Evolutionary conservation across 2,888 invertebrate species (phyloP).

Genomic region (Drosophila mimetica): DNA sequence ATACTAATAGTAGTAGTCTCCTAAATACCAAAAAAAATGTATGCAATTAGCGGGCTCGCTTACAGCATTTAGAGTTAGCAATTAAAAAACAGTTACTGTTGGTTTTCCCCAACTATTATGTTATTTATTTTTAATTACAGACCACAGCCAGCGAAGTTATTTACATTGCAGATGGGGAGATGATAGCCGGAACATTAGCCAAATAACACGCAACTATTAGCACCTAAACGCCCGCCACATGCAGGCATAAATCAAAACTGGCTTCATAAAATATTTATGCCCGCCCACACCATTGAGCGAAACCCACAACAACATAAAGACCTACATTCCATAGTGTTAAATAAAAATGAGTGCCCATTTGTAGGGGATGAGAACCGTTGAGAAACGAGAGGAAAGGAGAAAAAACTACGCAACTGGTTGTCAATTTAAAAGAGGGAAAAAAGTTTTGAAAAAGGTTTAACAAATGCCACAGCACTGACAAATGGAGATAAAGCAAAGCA

Average conservation of each 20-base stretch:
- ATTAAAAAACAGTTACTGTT: background rate
- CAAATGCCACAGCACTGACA: conserved; percentile 52
- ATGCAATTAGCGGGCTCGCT: too few species aligned
- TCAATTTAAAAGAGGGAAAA: conserved; percentile 50
- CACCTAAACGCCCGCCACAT: conserved; percentile 60
- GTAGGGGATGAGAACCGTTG: conserved; percentile 51
- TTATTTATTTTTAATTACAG: conserved; percentile 20
- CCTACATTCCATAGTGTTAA: conserved; percentile 53
- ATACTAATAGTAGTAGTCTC: too few species aligned
- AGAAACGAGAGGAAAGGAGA: background rate
- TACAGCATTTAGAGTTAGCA: background rate
- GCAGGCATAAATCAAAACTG: conserved; percentile 58
- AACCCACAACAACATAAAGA: conserved; percentile 28
- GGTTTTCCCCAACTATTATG: background rate
- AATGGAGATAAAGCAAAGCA: conserved; percentile 47
- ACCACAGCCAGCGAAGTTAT: background rate
- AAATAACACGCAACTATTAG: conserved; percentile 64
- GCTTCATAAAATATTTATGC: conserved; percentile 75
- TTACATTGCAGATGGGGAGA: conserved; percentile 7
- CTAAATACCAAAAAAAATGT: too few species aligned
- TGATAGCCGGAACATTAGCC: conserved; percentile 19
- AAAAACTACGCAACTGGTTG: conserved; percentile 72
- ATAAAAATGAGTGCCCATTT: conserved; percentile 67
- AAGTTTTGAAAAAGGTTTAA: conserved; percentile 29
- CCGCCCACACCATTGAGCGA: conserved; percentile 19